Percentiles rank a stretch among this genome's conserved stretches.
Conservation (phyloP, 2,888 invertebrate genomes). For the Eretmocerus hayati region DNA sequence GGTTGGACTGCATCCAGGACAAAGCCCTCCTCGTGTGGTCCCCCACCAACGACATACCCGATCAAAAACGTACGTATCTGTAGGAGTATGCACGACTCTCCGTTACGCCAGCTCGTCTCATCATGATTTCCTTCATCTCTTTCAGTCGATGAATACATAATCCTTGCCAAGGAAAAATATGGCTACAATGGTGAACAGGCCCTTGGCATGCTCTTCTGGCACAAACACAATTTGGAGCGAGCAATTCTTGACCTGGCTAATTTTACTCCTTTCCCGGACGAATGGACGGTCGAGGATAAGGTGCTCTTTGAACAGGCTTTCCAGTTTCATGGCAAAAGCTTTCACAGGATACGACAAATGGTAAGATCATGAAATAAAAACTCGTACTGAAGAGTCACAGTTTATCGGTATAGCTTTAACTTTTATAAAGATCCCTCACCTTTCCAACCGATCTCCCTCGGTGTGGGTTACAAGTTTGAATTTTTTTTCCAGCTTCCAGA, state of each 20-base stretch:
- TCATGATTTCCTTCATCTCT: too few species aligned
- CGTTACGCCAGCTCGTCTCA: too few species aligned
- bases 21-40: slow-evolving; percentile 94
- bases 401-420: neutral
- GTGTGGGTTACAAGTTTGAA: neutral
- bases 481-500: slow-evolving; percentile 71
- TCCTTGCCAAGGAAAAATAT: slow-evolving; percentile 91
- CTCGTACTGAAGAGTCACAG: neutral
- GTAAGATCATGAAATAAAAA: slow-evolving; percentile 48
- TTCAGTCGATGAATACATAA: slow-evolving; percentile 96
- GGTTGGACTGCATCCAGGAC: slow-evolving; percentile 72
- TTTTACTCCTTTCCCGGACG: slow-evolving; percentile 95
- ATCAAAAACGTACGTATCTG: slow-evolving; percentile 71
- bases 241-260: slow-evolving; percentile 91
- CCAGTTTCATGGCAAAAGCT: slow-evolving; percentile 96
- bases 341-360: slow-evolving; percentile 95
- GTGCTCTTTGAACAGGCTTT: slow-evolving; percentile 97
- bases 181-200: slow-evolving; percentile 97
- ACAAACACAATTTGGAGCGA: slow-evolving; percentile 89
- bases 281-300: slow-evolving; percentile 98
- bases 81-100: too few species aligned
- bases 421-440: too few species aligned
- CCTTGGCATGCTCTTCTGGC: slow-evolving; percentile 96
- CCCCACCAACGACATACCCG: slow-evolving; percentile 82
- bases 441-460: too few species aligned